Evolutionary conservation across 2,888 invertebrate genomes (phyloP).

Genomic region (Deroplatys truncata): DNA sequence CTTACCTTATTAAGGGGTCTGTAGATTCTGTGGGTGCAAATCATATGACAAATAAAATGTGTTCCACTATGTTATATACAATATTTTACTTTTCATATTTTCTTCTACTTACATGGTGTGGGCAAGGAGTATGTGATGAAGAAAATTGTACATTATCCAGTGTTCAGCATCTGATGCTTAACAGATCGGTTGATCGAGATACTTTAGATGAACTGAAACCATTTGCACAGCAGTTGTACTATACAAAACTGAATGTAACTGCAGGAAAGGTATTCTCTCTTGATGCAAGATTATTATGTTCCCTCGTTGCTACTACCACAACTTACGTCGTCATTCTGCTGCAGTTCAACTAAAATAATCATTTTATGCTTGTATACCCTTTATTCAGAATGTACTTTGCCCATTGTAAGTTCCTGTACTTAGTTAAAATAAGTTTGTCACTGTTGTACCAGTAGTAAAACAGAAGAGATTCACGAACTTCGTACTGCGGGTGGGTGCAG

Average conservation of each 20-base stretch:
- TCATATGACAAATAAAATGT: neutral
- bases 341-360: neutral
- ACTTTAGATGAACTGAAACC: neutral
- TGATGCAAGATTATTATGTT: neutral
- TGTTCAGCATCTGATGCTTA: neutral
- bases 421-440: too few relatives aligned
- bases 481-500: too few relatives aligned
- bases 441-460: too few relatives aligned
- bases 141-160: neutral
- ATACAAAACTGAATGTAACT: neutral
- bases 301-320: neutral
- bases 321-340: neutral
- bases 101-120: neutral
- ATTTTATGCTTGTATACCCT: too few relatives aligned
- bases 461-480: too few relatives aligned
- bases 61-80: neutral
- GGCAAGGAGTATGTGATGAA: neutral
- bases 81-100: neutral
- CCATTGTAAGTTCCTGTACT: too few relatives aligned
- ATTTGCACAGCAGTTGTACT: neutral
- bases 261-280: neutral
- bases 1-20: neutral
- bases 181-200: neutral
- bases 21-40: neutral
- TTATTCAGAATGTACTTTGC: too few relatives aligned